These are phyloP conservation scores for Chelon auratus DNA, from an alignment of 2,797 vertebrate genomes.

Conservation along the genomic window DNA sequence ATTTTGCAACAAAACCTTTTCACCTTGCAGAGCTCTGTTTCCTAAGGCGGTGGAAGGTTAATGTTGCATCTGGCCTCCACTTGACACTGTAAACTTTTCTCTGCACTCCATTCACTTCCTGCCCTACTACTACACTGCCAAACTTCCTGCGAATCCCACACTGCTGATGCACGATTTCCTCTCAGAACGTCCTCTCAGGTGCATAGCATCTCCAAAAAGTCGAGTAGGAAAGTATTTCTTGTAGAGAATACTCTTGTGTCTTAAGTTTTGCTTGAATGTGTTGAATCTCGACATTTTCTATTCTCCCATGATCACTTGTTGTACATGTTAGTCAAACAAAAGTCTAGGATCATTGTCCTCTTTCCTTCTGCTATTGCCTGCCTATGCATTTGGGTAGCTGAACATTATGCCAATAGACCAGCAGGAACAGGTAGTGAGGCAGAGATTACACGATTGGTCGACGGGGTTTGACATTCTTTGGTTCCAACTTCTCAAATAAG, in stretches of 20 bases:
- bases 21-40: constrained; percentile 30
- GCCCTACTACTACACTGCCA: constrained; percentile 5
- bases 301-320: constrained; percentile 1
- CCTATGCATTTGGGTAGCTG: background rate
- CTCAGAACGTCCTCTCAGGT: constrained; percentile 42
- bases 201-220: constrained; percentile 36
- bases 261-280: background rate
- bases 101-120: constrained; percentile 25
- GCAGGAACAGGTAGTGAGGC: background rate
- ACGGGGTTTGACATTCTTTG: too few relatives aligned
- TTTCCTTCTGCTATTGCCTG: constrained; percentile 18
- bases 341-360: constrained; percentile 11
- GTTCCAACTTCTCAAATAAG: too few relatives aligned
- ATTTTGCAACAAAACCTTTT: constrained; percentile 19
- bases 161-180: constrained; percentile 16
- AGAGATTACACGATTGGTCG: background rate
- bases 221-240: constrained; percentile 27
- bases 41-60: constrained; percentile 46
- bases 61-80: constrained; percentile 40
- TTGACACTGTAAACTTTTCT: constrained; percentile 34
- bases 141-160: constrained; percentile 22
- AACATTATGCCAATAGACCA: background rate
- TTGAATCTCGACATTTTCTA: constrained; percentile 15
- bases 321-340: constrained; percentile 7
- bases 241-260: constrained; percentile 5